phyloP scores from a whole-genome alignment of 2,888 invertebrate species.

The Meandrusa payeni region DNA sequence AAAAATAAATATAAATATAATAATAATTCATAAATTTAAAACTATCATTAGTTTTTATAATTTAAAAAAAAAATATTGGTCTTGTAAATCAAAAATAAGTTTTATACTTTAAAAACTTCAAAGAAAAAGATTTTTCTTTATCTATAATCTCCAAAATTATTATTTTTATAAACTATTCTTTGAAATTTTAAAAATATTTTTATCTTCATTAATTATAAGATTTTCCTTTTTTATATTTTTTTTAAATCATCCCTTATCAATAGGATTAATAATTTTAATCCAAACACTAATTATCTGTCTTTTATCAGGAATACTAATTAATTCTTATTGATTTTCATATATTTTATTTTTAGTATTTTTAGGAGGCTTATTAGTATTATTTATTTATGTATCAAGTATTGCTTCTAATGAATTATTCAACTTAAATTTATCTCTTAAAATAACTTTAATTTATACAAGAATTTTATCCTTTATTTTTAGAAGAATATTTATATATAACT shows the following conservation, averaged over 20 bases:
- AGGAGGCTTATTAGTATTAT: slow-evolving; percentile 83
- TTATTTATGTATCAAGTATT: slow-evolving; percentile 83
- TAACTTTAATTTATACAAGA: too few relatives aligned
- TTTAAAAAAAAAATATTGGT: too few relatives aligned
- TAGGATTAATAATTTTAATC: slow-evolving; percentile 75
- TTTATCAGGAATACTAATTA: slow-evolving; percentile 66
- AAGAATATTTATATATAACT: slow-evolving; percentile 45
- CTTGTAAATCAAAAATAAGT: too few relatives aligned
- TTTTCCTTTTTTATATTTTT: slow-evolving; percentile 48
- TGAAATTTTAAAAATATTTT: too few relatives aligned
- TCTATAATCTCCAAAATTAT: too few relatives aligned
- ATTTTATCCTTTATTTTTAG: too few relatives aligned
- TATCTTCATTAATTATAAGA: slow-evolving; percentile 57
- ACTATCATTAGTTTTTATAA: too few relatives aligned
- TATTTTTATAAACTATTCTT: too few relatives aligned
- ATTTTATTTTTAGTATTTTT: slow-evolving; percentile 83
- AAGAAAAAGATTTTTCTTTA: too few relatives aligned
- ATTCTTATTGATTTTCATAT: slow-evolving; percentile 81
- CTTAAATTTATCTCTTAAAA: too few relatives aligned
- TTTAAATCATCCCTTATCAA: slow-evolving; percentile 72
- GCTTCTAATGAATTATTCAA: slow-evolving; percentile 82
- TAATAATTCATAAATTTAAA: too few relatives aligned
- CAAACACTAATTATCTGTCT: slow-evolving; percentile 75
- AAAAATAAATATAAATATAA: slow-evolving; percentile 70
- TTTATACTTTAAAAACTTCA: too few relatives aligned